Evolutionary conservation across 2,113 vertebrate genomes (phyloP).

Genomic region (Heptranchias perlo): DNA sequence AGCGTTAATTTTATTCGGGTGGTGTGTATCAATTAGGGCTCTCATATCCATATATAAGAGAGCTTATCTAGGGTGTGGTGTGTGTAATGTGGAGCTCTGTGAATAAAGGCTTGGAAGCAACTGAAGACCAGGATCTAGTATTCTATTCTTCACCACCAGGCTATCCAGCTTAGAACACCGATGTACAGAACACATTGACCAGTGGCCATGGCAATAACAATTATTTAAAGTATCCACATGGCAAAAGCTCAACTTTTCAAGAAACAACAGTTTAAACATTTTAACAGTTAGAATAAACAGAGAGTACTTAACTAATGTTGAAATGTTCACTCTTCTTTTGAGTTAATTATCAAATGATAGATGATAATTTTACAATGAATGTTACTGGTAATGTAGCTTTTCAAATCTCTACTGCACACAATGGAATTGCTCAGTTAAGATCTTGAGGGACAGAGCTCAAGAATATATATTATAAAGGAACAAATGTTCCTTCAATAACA

Average conservation of each 20-base stretch:
- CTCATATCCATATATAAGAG: too few species aligned
- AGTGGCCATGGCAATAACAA: background rate
- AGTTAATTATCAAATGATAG: background rate
- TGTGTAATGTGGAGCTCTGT: too few species aligned
- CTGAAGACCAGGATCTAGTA: too few species aligned
- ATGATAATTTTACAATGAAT: background rate
- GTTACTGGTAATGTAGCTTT: background rate
- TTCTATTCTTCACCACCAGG: too few species aligned
- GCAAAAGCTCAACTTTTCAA: background rate
- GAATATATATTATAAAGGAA: background rate
- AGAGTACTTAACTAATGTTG: background rate
- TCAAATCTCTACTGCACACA: background rate
- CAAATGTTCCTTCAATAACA: too few species aligned
- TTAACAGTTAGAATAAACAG: background rate
- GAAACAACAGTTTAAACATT: background rate
- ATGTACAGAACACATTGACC: background rate
- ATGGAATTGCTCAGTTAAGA: background rate
- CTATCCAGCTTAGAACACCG: too few species aligned
- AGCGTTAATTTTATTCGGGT: too few species aligned
- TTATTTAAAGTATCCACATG: background rate
- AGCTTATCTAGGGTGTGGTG: too few species aligned
- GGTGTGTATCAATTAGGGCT: too few species aligned
- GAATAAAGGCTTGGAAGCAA: too few species aligned
- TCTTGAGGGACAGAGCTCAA: background rate
- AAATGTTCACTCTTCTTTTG: background rate